Evolutionary conservation across 2,888 invertebrate species (phyloP).

Genomic region (Calephelis perditalis): DNA sequence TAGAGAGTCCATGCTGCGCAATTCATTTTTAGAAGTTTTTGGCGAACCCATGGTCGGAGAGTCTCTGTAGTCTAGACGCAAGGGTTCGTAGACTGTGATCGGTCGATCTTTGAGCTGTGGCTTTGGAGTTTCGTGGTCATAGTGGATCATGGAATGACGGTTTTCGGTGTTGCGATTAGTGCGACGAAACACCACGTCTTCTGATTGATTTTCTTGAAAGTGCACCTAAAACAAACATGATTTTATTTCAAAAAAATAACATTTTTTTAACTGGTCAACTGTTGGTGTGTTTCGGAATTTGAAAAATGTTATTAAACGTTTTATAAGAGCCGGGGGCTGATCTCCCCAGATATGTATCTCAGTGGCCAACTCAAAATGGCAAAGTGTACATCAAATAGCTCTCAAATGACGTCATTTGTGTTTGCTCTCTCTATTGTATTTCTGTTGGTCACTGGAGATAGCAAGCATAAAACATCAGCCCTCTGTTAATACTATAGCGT

Average conservation of each 20-base stretch:
- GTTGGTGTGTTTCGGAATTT: too few species aligned
- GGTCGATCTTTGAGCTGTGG: conserved; percentile 65
- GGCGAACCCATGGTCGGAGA: conserved; percentile 64
- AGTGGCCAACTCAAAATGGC: too few species aligned
- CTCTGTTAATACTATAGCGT: too few species aligned
- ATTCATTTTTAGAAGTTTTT: conserved; percentile 60
- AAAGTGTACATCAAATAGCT: too few species aligned
- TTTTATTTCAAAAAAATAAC: background rate
- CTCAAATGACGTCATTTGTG: too few species aligned
- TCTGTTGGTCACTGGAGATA: too few species aligned
- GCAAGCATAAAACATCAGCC: too few species aligned
- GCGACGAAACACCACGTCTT: conserved; percentile 61
- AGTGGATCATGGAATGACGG: conserved; percentile 74
- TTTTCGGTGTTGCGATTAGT: conserved; percentile 61
- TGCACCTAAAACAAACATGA: conserved; percentile 49
- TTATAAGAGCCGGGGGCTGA: too few species aligned
- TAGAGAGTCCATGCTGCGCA: conserved; percentile 63
- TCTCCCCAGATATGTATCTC: too few species aligned
- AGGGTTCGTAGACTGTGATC: conserved; percentile 64
- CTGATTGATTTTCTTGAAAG: conserved; percentile 58
- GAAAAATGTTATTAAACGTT: too few species aligned
- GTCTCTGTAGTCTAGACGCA: conserved; percentile 66
- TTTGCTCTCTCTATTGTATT: too few species aligned
- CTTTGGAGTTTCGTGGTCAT: conserved; percentile 62
- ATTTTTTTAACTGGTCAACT: too few species aligned